Percentiles rank a stretch among this genome's conserved stretches.
Conservation (phyloP, 2,797 vertebrate species). For the Acanthornis magna region DNA sequence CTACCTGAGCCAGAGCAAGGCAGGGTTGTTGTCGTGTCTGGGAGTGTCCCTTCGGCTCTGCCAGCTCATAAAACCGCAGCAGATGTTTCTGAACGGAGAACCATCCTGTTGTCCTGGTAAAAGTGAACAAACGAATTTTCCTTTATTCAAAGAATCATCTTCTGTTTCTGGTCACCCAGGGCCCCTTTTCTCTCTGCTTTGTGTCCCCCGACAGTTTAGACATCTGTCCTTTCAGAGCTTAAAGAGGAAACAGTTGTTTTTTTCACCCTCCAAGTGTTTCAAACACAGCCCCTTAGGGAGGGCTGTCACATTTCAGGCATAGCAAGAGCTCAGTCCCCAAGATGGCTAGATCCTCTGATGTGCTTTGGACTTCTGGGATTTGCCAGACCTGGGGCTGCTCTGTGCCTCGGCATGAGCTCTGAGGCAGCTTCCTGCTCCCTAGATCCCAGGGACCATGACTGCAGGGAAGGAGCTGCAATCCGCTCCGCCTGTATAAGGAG, state of each 20-base stretch:
- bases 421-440: background rate
- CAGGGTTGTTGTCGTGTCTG: background rate
- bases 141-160: background rate
- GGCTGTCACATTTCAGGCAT: background rate
- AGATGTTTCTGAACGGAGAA: background rate
- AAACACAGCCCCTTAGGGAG: background rate
- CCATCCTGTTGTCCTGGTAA: background rate
- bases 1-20: background rate
- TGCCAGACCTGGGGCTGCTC: background rate
- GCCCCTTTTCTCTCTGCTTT: background rate
- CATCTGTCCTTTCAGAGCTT: background rate
- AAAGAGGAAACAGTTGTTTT: background rate
- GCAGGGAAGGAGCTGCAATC: background rate
- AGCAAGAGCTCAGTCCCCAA: background rate
- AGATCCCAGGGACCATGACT: rapidly evolving
- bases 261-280: background rate
- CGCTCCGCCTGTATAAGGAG: background rate
- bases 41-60: background rate
- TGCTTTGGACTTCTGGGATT: background rate
- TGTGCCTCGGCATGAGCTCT: background rate
- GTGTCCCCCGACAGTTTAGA: background rate
- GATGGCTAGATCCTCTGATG: background rate
- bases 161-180: background rate
- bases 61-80: background rate
- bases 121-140: background rate